Conservation (phyloP, 37 sponge, comb jelly and placozoan species). For the Cladorhizidae sp. region DNA sequence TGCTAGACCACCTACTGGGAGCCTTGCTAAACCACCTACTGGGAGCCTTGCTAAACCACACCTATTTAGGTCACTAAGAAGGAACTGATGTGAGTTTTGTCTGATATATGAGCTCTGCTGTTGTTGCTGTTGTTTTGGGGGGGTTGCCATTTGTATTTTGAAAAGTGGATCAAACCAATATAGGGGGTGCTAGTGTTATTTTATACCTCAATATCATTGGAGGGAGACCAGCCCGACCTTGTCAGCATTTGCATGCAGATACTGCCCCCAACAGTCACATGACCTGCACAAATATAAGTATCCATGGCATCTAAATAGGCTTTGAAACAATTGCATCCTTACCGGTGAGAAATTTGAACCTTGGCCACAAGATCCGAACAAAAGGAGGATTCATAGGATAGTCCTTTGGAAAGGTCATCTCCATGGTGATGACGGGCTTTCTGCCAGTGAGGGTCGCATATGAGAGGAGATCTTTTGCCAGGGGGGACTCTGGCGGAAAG, state of each 20-base stretch:
- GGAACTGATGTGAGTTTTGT: too few relatives aligned
- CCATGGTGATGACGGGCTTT: slow-evolving; percentile 77
- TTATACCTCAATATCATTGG: slow-evolving; percentile 83
- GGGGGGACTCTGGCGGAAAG: slow-evolving; percentile 52
- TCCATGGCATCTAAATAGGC: background rate
- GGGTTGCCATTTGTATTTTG: too few relatives aligned
- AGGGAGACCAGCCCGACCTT: slow-evolving; percentile 78
- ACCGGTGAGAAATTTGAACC: slow-evolving; percentile 85
- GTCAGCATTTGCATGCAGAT: slow-evolving; percentile 89
- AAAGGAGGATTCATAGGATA: slow-evolving; percentile 89
- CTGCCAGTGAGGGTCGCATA: slow-evolving; percentile 59
- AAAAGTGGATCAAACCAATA: too few relatives aligned
- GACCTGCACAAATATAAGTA: slow-evolving; percentile 34
- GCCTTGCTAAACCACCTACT: too few relatives aligned
- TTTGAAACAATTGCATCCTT: background rate
- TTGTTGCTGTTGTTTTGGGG: background rate
- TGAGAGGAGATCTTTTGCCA: slow-evolving; percentile 46
- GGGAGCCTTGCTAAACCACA: too few relatives aligned
- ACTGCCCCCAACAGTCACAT: slow-evolving; percentile 84
- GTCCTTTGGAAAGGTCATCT: slow-evolving; percentile 90
- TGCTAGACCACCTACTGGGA: too few relatives aligned
- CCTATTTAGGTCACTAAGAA: too few relatives aligned
- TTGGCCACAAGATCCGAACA: slow-evolving; percentile 74
- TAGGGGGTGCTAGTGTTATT: background rate
- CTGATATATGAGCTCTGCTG: background rate